Evolutionary conservation across 2,888 invertebrate genomes (phyloP), one percentile per base, ranked within the genome.

Genomic region (Agrotis clavis): DNA sequence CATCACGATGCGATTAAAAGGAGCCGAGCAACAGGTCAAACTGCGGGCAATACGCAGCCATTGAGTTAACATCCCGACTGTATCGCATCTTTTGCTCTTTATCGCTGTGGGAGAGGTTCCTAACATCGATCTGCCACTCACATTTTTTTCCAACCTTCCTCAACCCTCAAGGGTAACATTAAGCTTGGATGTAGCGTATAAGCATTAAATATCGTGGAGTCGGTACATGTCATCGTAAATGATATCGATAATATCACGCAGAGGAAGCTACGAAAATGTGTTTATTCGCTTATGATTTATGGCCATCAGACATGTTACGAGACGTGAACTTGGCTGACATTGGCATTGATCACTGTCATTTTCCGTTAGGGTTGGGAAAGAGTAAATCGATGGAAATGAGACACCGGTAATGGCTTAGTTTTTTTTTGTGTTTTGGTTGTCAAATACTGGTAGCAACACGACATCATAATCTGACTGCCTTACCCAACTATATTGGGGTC

Each of bases 271-370:
- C 83, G 74, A 80, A 85, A 90, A 87, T 88, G 88, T 88, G 86
- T 91, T 90, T 89, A 86, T 88, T 85, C 87, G 74, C 81, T 79
- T 83, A 87, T 91, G 91, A 92, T 92, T 87, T 89, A 91, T 91
- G 85, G 67, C 77, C 71, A 72, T 78, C 76, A 82, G 84, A 82
- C 70, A 74, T 84, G 82, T 81, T n/a, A 35, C n/a, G 45, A 65
- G 78, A 89, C 90, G 86, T 91, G 91, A 91, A 90, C 90, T 89
- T 88, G 86, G 70, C 67, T 56, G 76, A 77, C 83, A 80, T 82
- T 87, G 86, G 82, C 87, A 86, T 86, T 86, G 87, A 87, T 86
- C 86, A 80, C 73, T 79, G 81, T 82, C 79, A 77, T 69, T 63
- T 47, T 56, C 25, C 14, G 41, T 50, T 76, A 74, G 72, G 74